Conservation (phyloP, 2,888 invertebrate genomes). For the Philereme transversata region DNA sequence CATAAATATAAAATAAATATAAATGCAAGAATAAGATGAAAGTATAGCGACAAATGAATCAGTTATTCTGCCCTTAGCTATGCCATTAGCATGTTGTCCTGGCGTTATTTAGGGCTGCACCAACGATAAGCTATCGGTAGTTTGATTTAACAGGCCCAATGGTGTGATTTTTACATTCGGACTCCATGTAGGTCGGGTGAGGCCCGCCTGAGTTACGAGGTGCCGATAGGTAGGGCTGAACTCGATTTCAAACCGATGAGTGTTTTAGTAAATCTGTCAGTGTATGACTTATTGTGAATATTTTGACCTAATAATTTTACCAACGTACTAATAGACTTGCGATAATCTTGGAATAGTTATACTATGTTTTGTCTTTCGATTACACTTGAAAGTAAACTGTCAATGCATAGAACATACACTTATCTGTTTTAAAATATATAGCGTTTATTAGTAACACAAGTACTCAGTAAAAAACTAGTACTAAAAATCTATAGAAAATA, state of each 20-base stretch:
- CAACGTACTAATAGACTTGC: no score
- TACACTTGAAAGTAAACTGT: no score
- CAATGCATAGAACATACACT: slow-evolving; percentile 11
- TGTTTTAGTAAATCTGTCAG: slow-evolving; percentile 17
- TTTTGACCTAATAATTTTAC: no score
- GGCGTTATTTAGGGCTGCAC: slow-evolving; percentile 35
- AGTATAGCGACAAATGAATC: slow-evolving; percentile 3
- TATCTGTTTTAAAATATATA: slow-evolving; percentile 29
- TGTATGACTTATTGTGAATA: background rate
- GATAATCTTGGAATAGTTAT: no score
- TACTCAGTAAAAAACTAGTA: background rate
- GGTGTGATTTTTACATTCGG: slow-evolving; percentile 73
- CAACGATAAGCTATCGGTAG: slow-evolving; percentile 42
- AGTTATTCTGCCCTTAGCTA: slow-evolving; percentile 15
- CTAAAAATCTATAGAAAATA: slow-evolving; percentile 6
- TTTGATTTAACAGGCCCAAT: slow-evolving; percentile 66
- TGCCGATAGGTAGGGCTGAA: slow-evolving; percentile 46
- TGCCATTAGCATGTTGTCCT: slow-evolving; percentile 24
- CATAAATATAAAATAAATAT: background rate
- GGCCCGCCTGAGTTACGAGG: slow-evolving; percentile 47
- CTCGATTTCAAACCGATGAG: slow-evolving; percentile 15
- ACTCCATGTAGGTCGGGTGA: slow-evolving; percentile 66
- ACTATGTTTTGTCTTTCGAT: no score
- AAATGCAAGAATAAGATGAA: no score
- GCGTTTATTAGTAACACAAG: no score